phyloP scores from a whole-genome alignment of 2,113 vertebrate species.

The Caretta caretta region DNA sequence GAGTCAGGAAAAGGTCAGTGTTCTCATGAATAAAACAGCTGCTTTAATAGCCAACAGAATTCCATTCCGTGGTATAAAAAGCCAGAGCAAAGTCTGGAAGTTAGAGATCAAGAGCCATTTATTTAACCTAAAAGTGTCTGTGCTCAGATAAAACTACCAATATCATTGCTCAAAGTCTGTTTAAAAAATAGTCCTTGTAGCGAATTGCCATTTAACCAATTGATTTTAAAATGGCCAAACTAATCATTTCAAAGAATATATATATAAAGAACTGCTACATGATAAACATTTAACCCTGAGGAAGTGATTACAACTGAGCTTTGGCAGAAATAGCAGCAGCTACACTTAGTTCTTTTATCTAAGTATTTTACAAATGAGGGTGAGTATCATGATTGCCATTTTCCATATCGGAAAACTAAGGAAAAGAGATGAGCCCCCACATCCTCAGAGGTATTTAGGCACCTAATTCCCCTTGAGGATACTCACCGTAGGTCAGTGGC shows the following conservation, averaged over 20 bases:
- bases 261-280: background rate
- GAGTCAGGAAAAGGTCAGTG: background rate
- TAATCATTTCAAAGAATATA: background rate
- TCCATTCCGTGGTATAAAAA: accelerated
- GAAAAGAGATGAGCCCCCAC: background rate
- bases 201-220: background rate
- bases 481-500: background rate
- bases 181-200: background rate
- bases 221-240: background rate
- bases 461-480: background rate
- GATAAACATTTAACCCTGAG: background rate
- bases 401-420: background rate
- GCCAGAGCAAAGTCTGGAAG: background rate
- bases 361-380: background rate
- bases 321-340: background rate
- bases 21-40: background rate
- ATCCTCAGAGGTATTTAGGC: background rate
- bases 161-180: background rate
- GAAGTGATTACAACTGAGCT: background rate
- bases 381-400: background rate
- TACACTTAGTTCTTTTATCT: background rate
- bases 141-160: background rate
- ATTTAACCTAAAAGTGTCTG: background rate
- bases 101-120: background rate
- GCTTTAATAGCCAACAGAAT: background rate